Evolutionary conservation across 2,888 invertebrate genomes (phyloP).

Genomic region (Agrotis ipsilon): DNA sequence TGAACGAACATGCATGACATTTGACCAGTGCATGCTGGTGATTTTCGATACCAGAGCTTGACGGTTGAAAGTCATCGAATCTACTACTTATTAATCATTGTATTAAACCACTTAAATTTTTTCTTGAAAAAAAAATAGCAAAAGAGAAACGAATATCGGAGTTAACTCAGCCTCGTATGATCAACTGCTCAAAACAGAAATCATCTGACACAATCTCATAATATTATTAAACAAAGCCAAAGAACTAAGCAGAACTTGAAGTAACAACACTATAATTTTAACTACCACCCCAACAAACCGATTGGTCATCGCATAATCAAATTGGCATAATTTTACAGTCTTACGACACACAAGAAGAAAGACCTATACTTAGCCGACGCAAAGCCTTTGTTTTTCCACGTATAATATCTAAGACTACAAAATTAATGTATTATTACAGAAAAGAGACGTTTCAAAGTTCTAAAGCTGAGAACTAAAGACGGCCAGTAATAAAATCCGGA

Average conservation of each 20-base stretch:
- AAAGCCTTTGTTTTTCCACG: slow-evolving; percentile 46
- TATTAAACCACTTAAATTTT: too few relatives aligned
- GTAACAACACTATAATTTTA: neutral
- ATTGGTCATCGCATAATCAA: slow-evolving; percentile 24
- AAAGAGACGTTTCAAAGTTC: slow-evolving; percentile 8
- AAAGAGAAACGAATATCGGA: too few relatives aligned
- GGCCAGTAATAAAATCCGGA: slow-evolving; percentile 50
- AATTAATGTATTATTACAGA: slow-evolving; percentile 46
- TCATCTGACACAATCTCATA: neutral
- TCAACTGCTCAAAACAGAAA: neutral
- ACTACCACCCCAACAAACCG: neutral
- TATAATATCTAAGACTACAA: slow-evolving; percentile 38
- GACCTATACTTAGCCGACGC: slow-evolving; percentile 39
- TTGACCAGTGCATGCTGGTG: neutral
- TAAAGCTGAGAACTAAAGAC: slow-evolving; percentile 37
- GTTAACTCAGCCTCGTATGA: too few relatives aligned
- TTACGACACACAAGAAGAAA: slow-evolving; percentile 20
- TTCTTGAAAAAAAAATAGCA: neutral
- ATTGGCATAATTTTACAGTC: slow-evolving; percentile 44
- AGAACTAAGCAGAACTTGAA: neutral
- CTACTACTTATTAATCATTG: too few relatives aligned
- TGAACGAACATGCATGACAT: too few relatives aligned
- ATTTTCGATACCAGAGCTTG: neutral
- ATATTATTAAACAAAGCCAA: neutral
- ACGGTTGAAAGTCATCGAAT: too few relatives aligned